Percentiles rank a stretch among this genome's conserved stretches.
phyloP scores from a whole-genome alignment of 2,888 invertebrate species.

The Volucella bombylans region DNA sequence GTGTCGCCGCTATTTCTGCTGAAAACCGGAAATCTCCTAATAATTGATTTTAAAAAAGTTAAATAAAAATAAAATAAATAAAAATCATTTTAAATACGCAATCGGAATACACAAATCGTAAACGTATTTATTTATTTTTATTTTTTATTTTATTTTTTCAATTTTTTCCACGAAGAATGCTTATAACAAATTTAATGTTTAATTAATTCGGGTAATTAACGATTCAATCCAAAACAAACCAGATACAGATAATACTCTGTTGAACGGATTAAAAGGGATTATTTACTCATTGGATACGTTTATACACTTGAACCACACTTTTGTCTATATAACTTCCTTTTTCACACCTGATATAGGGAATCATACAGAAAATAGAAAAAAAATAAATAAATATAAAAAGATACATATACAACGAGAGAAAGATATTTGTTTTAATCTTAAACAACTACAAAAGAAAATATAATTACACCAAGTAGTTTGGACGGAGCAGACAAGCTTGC shows the following conservation, averaged over 20 bases:
- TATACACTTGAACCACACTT: background rate
- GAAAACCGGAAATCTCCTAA: slow-evolving; percentile 51
- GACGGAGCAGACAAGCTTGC: slow-evolving; percentile 25
- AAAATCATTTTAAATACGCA: background rate
- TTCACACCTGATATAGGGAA: slow-evolving; percentile 8
- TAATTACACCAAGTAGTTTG: slow-evolving; percentile 3
- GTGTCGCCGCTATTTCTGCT: slow-evolving; percentile 53
- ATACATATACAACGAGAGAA: slow-evolving; percentile 9
- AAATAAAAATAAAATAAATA: slow-evolving; percentile 48
- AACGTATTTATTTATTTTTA: too few species aligned
- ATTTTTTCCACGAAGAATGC: background rate
- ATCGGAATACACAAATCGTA: background rate
- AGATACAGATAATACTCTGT: slow-evolving; percentile 28
- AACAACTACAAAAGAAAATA: slow-evolving; percentile 14
- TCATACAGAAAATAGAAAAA: slow-evolving; percentile 15
- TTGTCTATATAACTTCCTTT: slow-evolving; percentile 24
- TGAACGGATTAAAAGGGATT: slow-evolving; percentile 46
- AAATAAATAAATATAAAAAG: slow-evolving; percentile 24
- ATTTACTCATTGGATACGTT: slow-evolving; percentile 44
- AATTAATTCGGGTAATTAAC: background rate
- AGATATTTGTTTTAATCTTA: slow-evolving; percentile 25
- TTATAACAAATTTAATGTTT: slow-evolving; percentile 8
- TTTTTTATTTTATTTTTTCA: background rate
- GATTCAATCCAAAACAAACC: background rate
- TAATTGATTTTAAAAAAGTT: slow-evolving; percentile 64